Conservation (phyloP, 2,888 invertebrate genomes). For the Polydrusus cervinus region DNA sequence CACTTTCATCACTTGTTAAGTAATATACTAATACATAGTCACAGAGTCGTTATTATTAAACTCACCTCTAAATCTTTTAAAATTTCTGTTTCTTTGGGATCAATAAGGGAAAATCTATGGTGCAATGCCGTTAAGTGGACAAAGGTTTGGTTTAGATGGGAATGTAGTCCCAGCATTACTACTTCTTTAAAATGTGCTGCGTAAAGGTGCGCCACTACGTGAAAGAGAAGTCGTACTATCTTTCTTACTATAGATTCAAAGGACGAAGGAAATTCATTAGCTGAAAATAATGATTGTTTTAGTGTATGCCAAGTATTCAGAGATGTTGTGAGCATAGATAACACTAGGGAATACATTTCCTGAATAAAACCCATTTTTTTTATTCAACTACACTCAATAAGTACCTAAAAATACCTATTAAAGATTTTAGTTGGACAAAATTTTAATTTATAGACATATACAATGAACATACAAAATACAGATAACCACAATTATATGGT, state of each 20-base stretch:
- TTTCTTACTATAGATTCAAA: constrained; percentile 97
- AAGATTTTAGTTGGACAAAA: no score
- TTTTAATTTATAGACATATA: no score
- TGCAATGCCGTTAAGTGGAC: constrained; percentile 93
- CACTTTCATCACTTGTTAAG: no score
- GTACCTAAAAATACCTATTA: no score
- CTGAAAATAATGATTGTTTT: constrained; percentile 72
- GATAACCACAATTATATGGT: no score
- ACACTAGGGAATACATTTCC: no score
- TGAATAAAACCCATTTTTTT: no score
- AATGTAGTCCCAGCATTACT: constrained; percentile 93
- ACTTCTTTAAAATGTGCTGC: constrained; percentile 98
- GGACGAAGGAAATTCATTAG: constrained; percentile 94
- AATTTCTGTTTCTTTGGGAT: constrained; percentile 96
- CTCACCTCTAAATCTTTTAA: constrained; percentile 89
- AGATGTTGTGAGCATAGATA: no score
- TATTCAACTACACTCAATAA: no score
- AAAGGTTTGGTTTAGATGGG: constrained; percentile 97
- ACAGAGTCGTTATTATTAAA: background rate
- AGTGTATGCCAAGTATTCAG: no score
- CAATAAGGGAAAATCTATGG: constrained; percentile 92
- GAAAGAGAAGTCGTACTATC: constrained; percentile 96
- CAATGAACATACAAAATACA: no score
- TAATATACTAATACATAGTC: no score
- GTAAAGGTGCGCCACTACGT: constrained; percentile 98